Evolutionary conservation across 2,888 invertebrate species (phyloP), one percentile per base, ranked within the genome.

Genomic region (Eristalis intricaria): DNA sequence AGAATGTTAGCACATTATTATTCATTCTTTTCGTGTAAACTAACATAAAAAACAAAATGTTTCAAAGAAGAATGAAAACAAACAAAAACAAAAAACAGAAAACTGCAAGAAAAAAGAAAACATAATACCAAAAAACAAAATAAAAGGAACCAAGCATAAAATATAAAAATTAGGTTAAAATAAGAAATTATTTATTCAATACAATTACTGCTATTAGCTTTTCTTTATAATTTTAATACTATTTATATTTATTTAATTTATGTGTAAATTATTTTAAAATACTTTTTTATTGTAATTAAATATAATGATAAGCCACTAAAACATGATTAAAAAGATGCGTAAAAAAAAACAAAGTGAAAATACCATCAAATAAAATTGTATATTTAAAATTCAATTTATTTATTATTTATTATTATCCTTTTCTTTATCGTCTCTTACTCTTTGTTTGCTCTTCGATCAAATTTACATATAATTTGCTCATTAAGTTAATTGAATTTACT

Each of bases 251-350:
- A 87, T 87, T 87, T 87, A 84, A 84, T 86, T 87, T 84, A 84
- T 87, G 68, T 87, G 79, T 87, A 87, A 84, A 89, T 90, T 91
- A 89, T 90, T 91, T 90, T 81, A 79, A 88, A 64, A 75, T 74
- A 79, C 65, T 84, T 85, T 84, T 87, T 83, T 87, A 87, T 84
- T 87, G 73, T 84, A 87, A 84, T 84, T 83, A 84, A 71, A 38
- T 87, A 83, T 50, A 71, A 73, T 75, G 10, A 40, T 88, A 84
- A 82, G 86, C 65, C 64, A 83, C 80, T 83, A 73, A 75, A 81
- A 83, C 65, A 81, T 38, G 64, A 89, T 87, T 86, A 61, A 89
- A 89, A 90, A 84, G 89, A 90, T 89, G 89, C 89, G 89, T 89
- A 84, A 82, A 89, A 82, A 79, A 90, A 74, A 89, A 84, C 81